Percentiles rank a stretch among this genome's conserved stretches.
Conservation (phyloP, 2,888 invertebrate species). For the Schizaphis graminum region DNA sequence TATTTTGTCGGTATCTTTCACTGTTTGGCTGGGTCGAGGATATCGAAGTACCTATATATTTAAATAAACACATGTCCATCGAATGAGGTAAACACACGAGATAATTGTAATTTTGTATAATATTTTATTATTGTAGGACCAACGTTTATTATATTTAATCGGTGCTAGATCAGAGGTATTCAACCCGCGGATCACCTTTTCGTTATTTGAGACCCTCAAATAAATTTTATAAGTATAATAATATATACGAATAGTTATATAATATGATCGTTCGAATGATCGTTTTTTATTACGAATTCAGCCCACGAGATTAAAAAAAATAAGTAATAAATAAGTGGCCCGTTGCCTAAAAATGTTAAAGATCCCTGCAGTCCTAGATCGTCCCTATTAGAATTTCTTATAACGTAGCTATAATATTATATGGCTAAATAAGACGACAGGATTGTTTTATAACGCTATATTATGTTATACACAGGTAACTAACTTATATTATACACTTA, state of each 20-base stretch:
- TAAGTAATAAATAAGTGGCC: too few relatives aligned
- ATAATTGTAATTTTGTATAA: background rate
- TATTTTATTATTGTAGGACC: background rate
- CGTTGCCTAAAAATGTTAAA: too few relatives aligned
- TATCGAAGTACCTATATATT: background rate
- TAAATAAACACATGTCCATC: background rate
- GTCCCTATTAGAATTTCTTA: background rate
- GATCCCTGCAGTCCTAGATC: background rate
- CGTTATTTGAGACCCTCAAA: too few relatives aligned
- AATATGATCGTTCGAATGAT: too few relatives aligned
- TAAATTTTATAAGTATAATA: too few relatives aligned
- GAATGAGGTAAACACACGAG: constrained; percentile 20
- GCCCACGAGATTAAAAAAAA: too few relatives aligned
- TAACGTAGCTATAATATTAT: background rate
- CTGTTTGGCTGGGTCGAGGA: background rate
- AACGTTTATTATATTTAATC: background rate
- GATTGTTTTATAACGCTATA: background rate
- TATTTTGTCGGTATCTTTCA: background rate
- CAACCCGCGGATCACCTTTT: too few relatives aligned
- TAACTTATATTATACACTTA: background rate
- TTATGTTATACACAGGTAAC: background rate
- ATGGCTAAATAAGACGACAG: background rate
- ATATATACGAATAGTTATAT: too few relatives aligned
- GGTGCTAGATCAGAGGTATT: too few relatives aligned
- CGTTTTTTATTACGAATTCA: too few relatives aligned